Evolutionary conservation across 2,797 vertebrate genomes (phyloP).

Genomic region (Myotis vivesi): DNA sequence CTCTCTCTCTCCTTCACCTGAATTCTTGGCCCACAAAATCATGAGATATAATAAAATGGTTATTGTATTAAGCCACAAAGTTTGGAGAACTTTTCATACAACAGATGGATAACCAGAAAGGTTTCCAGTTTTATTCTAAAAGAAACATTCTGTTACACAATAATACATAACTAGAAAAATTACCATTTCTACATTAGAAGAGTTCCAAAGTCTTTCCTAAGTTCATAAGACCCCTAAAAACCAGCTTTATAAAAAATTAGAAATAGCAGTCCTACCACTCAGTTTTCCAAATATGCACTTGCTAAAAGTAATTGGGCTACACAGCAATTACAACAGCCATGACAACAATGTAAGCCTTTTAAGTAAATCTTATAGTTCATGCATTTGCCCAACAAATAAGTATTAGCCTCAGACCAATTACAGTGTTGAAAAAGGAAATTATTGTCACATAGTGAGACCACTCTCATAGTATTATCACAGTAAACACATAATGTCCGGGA

Average conservation of each 20-base stretch:
- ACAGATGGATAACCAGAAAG: background rate
- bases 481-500: background rate
- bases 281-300: slow-evolving; percentile 21
- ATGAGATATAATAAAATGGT: background rate
- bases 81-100: background rate
- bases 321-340: background rate
- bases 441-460: background rate
- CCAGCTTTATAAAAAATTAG: background rate
- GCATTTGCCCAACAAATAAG: background rate
- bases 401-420: slow-evolving; percentile 30
- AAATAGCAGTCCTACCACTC: background rate
- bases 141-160: background rate
- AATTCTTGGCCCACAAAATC: background rate
- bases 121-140: background rate
- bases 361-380: slow-evolving; percentile 21
- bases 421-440: background rate
- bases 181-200: background rate
- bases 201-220: background rate
- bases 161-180: background rate
- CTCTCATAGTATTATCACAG: background rate
- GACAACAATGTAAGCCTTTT: background rate
- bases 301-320: background rate
- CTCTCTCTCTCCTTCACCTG: background rate
- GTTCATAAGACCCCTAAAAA: background rate
- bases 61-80: background rate